Evolutionary conservation across 2,113 vertebrate genomes (phyloP), one percentile per base, ranked within the genome.

Genomic region (Amazona guildingii): DNA sequence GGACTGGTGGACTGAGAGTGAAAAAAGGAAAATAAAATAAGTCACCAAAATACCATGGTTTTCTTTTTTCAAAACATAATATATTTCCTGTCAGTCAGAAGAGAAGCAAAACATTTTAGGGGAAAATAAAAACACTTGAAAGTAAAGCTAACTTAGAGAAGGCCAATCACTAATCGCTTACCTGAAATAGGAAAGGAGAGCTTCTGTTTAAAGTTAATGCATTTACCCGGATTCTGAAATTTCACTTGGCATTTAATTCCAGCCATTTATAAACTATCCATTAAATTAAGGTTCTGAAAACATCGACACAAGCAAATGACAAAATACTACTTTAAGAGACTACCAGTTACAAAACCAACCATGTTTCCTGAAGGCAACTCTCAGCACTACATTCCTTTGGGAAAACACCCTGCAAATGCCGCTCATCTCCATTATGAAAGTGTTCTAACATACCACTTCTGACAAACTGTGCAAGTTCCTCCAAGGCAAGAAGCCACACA

Each of bases 241-340:
- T 92, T 83, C 83, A 70, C 86, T 83, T 97, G 83, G 90, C 73
- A 81, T 88, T 83, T 88, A 57, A 86, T 81, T 88, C 41, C 73
- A 92, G 37, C 13, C 43, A 59, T 77, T 92, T 86, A 64, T 83
- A 92, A 94, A 55, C 39, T 84, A 73, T 41, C 54, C 74, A 91
- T 93, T 89, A 91, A 92, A 92, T 94, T 90, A 94, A 72, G 3
- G 17, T 85, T 85, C 78, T 70, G 44, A 81, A 79, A 95, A 55
- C 29, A 79, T 17, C 43, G 81, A 87, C 46, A 49, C 13, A 78
- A 44, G 66, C 57, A 87, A 91, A 66, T 66, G 44, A 90, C 52
- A 82, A 88, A 82, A 68, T 33, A 33, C 61, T 64, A 20, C 39
- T 87, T 62, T 48, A 89, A 87, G 57, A 72, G 27, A 83, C 57